These are phyloP conservation scores for Siphonodentalium dalli DNA, from an alignment of 2,888 invertebrate species.

Conservation along the genomic window DNA sequence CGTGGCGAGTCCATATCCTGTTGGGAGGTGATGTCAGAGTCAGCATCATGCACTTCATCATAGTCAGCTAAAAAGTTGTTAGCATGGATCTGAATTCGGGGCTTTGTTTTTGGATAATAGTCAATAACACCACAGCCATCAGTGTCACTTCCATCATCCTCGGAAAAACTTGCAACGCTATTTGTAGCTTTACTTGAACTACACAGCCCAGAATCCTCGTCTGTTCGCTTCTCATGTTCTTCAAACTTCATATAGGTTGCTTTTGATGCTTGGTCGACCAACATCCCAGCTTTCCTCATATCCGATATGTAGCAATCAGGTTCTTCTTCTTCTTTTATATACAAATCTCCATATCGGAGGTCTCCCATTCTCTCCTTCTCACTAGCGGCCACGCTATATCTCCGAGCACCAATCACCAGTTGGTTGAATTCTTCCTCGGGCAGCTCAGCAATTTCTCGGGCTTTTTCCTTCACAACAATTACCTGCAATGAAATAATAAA, in stretches of 20 bases:
- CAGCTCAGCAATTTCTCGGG: constrained; percentile 45
- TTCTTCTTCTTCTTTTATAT: too few species aligned
- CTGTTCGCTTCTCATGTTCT: constrained; percentile 21
- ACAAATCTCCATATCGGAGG: too few species aligned
- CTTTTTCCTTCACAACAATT: constrained; percentile 44
- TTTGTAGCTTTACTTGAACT: constrained; percentile 43
- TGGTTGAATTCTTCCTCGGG: constrained; percentile 48
- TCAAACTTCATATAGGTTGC: too few species aligned
- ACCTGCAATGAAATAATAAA: constrained; percentile 40
- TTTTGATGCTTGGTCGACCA: too few species aligned
- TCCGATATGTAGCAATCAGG: too few species aligned
- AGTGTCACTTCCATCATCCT: constrained; percentile 34
- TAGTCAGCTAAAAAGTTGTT: constrained; percentile 31
- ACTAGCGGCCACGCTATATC: constrained; percentile 46
- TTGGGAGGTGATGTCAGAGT: constrained; percentile 40
- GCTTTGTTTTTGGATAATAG: constrained; percentile 31
- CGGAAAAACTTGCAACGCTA: constrained; percentile 35
- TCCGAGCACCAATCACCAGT: constrained; percentile 45
- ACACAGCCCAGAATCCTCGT: constrained; percentile 40
- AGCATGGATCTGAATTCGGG: constrained; percentile 24
- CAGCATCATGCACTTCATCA: constrained; percentile 44
- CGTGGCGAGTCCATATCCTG: constrained; percentile 44
- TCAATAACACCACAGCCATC: constrained; percentile 36
- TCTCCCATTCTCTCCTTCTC: too few species aligned
- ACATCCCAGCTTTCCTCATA: too few species aligned